phyloP scores from a whole-genome alignment of 2,888 invertebrate genomes.

The Leucophenga maculata region DNA sequence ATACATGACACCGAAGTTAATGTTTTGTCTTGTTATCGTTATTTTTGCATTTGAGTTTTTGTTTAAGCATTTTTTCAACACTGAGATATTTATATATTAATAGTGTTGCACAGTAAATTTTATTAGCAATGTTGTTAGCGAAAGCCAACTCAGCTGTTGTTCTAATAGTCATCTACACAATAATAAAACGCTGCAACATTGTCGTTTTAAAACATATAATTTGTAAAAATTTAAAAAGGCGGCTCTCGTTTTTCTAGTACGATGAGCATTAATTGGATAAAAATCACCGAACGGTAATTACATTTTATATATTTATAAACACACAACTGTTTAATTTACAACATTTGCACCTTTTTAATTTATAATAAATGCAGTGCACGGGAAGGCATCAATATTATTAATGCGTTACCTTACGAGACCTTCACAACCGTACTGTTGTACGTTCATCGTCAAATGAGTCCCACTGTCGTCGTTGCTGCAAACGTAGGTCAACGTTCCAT shows the following conservation, averaged over 20 bases:
- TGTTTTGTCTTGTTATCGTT: too few species aligned
- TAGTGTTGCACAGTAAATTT: too few species aligned
- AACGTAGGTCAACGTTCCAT: background rate
- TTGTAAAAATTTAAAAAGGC: background rate
- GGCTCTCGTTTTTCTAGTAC: background rate
- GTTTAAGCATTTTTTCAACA: background rate
- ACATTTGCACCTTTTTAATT: background rate
- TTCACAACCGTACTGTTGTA: conserved; percentile 70
- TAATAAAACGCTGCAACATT: background rate
- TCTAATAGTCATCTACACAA: background rate
- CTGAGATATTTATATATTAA: background rate
- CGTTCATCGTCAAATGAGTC: conserved; percentile 71
- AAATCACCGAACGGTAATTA: conserved; percentile 20
- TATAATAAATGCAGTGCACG: conserved; percentile 58
- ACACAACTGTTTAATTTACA: background rate
- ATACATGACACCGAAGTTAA: too few species aligned
- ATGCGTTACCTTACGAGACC: conserved; percentile 68
- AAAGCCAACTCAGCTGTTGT: too few species aligned
- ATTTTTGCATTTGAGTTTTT: background rate
- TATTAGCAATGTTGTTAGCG: background rate
- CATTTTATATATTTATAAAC: background rate
- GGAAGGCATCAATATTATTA: conserved; percentile 72
- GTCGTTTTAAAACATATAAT: too few species aligned
- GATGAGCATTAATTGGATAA: conserved; percentile 23
- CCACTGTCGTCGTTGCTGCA: conserved; percentile 28